These are phyloP conservation scores for Falco punctatus DNA, from an alignment of 2,113 vertebrate species.

Conservation along the genomic window DNA sequence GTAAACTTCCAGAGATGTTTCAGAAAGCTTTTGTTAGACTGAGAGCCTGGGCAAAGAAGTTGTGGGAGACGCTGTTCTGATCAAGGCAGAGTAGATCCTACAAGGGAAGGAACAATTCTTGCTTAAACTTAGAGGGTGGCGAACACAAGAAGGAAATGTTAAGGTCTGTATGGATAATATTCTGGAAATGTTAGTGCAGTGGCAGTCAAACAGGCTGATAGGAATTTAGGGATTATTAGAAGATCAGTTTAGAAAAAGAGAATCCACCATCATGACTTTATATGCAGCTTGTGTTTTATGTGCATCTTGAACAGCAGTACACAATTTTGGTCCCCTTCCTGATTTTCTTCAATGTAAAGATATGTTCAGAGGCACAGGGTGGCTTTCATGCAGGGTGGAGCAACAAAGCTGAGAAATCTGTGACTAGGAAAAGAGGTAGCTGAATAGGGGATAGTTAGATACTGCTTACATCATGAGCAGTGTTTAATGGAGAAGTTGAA, in stretches of 20 bases:
- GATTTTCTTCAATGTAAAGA: background rate
- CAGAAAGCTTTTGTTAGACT: background rate
- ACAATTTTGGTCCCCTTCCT: background rate
- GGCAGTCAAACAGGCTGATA: background rate
- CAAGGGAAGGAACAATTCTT: background rate
- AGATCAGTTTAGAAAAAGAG: background rate
- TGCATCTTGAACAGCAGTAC: background rate
- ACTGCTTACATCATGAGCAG: background rate
- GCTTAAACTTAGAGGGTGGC: fast-evolving
- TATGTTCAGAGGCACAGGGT: background rate
- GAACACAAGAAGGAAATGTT: background rate
- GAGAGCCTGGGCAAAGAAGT: background rate
- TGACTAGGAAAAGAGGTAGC: background rate
- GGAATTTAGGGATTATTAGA: background rate
- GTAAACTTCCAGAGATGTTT: background rate
- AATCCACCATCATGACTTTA: background rate
- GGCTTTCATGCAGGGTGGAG: background rate
- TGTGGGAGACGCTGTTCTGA: background rate
- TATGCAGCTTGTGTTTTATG: background rate
- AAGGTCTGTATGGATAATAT: background rate
- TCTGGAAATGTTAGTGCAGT: background rate
- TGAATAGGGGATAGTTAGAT: background rate
- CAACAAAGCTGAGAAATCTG: background rate
- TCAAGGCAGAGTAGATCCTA: background rate
- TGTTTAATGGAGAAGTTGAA: background rate